Conservation (phyloP, 2,113 vertebrate genomes). For the Pluvialis apricaria region DNA sequence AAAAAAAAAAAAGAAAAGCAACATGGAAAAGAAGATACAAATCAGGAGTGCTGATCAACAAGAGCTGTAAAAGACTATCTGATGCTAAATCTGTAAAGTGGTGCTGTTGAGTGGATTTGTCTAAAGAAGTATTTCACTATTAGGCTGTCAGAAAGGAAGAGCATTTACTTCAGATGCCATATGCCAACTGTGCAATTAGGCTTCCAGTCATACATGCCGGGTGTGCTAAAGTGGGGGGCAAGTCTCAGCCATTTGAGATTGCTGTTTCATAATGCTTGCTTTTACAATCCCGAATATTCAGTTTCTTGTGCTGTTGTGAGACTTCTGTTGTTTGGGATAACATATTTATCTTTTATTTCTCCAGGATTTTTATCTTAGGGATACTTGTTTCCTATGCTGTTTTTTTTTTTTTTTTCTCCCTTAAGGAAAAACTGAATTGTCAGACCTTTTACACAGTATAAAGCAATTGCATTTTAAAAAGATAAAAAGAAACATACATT, state of each 20-base stretch:
- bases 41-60: not conserved
- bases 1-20: not conserved
- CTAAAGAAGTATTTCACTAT: slow-evolving; percentile 13
- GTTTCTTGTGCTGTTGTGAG: not conserved
- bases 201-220: not conserved
- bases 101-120: slow-evolving; percentile 6
- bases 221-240: not conserved
- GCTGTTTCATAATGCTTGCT: not conserved
- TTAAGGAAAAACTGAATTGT: not conserved
- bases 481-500: not conserved
- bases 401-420: not conserved
- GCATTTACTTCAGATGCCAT: slow-evolving; percentile 6
- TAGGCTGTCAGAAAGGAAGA: slow-evolving; percentile 21
- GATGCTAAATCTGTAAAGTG: slow-evolving; percentile 14
- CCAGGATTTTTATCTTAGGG: not conserved
- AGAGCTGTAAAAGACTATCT: slow-evolving; percentile 25
- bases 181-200: slow-evolving; percentile 27
- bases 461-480: not conserved
- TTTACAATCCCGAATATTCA: not conserved
- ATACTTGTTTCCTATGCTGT: not conserved
- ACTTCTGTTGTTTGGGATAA: not conserved
- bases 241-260: not conserved
- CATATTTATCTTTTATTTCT: not conserved
- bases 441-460: not conserved
- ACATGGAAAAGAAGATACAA: not conserved